Conservation (phyloP, 2,797 vertebrate genomes). For the Bufotes viridis region DNA sequence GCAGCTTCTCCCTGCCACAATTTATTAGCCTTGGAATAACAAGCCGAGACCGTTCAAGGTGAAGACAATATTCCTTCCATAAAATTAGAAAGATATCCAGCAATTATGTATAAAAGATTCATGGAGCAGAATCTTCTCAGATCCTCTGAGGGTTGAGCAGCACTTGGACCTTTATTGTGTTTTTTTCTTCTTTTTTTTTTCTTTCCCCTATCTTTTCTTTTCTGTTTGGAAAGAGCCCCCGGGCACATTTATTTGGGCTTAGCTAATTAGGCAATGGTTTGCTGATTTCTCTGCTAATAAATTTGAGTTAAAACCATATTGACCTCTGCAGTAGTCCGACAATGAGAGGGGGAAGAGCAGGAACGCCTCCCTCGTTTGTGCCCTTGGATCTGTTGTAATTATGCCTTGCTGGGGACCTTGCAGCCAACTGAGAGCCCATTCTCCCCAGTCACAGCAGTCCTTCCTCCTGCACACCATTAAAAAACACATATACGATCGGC, state of each 20-base stretch:
- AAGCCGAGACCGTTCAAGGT: background rate
- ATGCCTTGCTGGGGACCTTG: slow-evolving; percentile 37
- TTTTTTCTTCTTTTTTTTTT: slow-evolving; percentile 63
- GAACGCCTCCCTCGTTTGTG: slow-evolving; percentile 70
- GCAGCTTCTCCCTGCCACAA: background rate
- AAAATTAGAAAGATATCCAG: slow-evolving; percentile 69
- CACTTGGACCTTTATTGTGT: slow-evolving; percentile 67
- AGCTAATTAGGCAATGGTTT: slow-evolving; percentile 80
- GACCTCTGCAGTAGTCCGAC: slow-evolving; percentile 78
- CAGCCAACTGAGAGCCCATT: slow-evolving; percentile 33
- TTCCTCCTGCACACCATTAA: background rate
- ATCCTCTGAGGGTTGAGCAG: slow-evolving; percentile 71
- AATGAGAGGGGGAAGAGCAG: slow-evolving; percentile 69
- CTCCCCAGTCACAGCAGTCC: background rate
- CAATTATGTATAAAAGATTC: slow-evolving; percentile 77
- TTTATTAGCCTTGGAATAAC: slow-evolving; percentile 19
- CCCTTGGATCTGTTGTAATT: slow-evolving; percentile 56
- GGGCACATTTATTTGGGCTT: slow-evolving; percentile 81
- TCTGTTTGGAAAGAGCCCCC: slow-evolving; percentile 69
- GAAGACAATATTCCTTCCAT: background rate
- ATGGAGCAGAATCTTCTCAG: slow-evolving; percentile 65
- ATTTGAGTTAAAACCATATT: slow-evolving; percentile 78
- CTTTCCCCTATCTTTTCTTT: slow-evolving; percentile 13
- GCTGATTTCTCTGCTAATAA: slow-evolving; percentile 79
- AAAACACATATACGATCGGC: background rate